Percentiles rank a stretch among this genome's conserved stretches.
Conservation (phyloP, 2,113 vertebrate species). For the Dunckerocampus dactyliophorus region DNA sequence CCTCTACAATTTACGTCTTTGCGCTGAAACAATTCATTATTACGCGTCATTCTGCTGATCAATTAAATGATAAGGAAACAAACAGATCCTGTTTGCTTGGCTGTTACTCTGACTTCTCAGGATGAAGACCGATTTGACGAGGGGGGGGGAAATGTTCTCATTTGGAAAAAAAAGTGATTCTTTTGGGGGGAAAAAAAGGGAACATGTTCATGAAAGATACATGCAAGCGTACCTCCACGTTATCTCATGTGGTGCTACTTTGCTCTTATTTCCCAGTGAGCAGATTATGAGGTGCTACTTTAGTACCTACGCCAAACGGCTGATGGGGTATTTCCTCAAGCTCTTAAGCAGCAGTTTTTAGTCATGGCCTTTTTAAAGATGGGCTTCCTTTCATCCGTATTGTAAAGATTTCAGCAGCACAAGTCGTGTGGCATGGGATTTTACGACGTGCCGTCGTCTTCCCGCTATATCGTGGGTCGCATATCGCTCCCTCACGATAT, state of each 20-base stretch:
- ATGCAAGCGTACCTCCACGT: slow-evolving; percentile 32
- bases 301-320: slow-evolving; percentile 56
- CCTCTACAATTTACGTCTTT: slow-evolving; percentile 65
- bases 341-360: slow-evolving; percentile 34
- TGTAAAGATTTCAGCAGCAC: slow-evolving; percentile 40
- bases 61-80: slow-evolving; percentile 71
- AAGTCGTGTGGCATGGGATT: slow-evolving; percentile 28
- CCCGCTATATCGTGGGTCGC: too few species aligned
- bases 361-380: slow-evolving; percentile 26
- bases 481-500: too few species aligned
- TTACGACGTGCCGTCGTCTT: too few species aligned
- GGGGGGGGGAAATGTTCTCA: slow-evolving; percentile 20
- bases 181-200: slow-evolving; percentile 13
- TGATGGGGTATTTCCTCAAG: slow-evolving; percentile 47
- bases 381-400: slow-evolving; percentile 28
- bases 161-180: slow-evolving; percentile 17
- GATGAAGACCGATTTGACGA: slow-evolving; percentile 46
- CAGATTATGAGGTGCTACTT: slow-evolving; percentile 25
- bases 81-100: slow-evolving; percentile 54
- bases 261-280: slow-evolving; percentile 39
- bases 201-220: slow-evolving; percentile 34
- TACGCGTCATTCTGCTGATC: slow-evolving; percentile 61
- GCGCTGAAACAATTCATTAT: slow-evolving; percentile 67
- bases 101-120: slow-evolving; percentile 53
- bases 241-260: slow-evolving; percentile 51